Percentiles rank a stretch among this genome's conserved stretches.
Evolutionary conservation across 2,113 vertebrate species (phyloP).

Genomic region (Synchiropus splendidus): DNA sequence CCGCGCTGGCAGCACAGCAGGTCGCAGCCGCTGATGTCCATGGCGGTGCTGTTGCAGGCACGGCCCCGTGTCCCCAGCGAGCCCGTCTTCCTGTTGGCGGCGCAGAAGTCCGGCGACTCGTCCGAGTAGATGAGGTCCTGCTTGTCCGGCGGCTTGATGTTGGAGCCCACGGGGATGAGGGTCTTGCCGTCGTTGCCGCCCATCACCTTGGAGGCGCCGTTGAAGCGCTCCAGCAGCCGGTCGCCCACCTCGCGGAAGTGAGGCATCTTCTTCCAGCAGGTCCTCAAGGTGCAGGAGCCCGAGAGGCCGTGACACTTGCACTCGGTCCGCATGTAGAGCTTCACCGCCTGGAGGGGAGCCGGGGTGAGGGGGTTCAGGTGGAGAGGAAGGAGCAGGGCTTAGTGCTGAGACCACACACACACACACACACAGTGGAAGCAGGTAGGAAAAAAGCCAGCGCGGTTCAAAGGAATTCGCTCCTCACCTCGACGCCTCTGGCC

Average conservation of each 20-base stretch:
- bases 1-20: slow-evolving; percentile 91
- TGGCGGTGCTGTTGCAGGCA: slow-evolving; percentile 88
- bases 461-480: slow-evolving; percentile 61
- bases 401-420: slow-evolving; percentile 8
- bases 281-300: slow-evolving; percentile 87
- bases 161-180: slow-evolving; percentile 83
- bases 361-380: background rate
- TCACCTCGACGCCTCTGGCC: slow-evolving; percentile 59
- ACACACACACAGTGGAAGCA: slow-evolving; percentile 26
- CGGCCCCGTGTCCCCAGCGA: slow-evolving; percentile 87
- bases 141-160: slow-evolving; percentile 85
- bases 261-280: slow-evolving; percentile 97
- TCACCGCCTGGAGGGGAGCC: slow-evolving; percentile 74
- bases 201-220: slow-evolving; percentile 94
- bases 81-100: slow-evolving; percentile 87
- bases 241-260: slow-evolving; percentile 91
- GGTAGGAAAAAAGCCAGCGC: slow-evolving; percentile 66
- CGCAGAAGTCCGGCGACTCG: slow-evolving; percentile 92
- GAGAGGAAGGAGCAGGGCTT: too few relatives aligned
- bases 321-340: slow-evolving; percentile 90
- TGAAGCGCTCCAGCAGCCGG: slow-evolving; percentile 86
- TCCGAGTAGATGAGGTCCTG: slow-evolving; percentile 93
- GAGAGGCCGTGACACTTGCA: slow-evolving; percentile 97
- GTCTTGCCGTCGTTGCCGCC: slow-evolving; percentile 92
- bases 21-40: slow-evolving; percentile 92